Base-by-base conservation (phyloP, 2,797 vertebrate species). In the Centropyge bicolor region DNA sequence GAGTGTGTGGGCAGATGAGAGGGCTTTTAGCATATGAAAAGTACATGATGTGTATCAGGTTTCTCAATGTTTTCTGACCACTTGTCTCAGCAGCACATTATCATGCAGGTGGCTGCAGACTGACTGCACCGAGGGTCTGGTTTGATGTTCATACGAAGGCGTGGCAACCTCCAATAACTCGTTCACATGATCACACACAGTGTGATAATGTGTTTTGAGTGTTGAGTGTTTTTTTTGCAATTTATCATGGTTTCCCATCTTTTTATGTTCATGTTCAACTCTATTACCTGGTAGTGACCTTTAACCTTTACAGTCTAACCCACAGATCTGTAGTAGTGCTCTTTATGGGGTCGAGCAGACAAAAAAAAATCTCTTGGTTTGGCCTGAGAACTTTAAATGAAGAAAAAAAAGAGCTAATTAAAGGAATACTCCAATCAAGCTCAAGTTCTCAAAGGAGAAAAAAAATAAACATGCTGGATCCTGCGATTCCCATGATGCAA, bases 1-100 rank as follows among this genome's bases (percentile, higher is more conserved):
- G 56, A 74, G n/a, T 4, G 64, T 74, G 86, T 89, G 66, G 88
- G 83, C 40, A 68, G 87, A 86, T 52, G 61, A 56, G 45, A 80
- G 24, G n/a, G 7, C 48, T 75, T 55, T 71, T 36, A 61, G 60
- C 67, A 52, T 60, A 57, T 27, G 46, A 85, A 70, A 77, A 60
- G 59, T 19, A 77, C 64, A 55, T 36, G 5, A 54, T 76, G 49
- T 31, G 16, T 22, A 17, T 66, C 41, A 35, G 35, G 36, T 16
- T 66, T 72, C 60, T 52, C 35, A 10, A 4, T 41, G 19, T 27
- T 56, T 66, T 74, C 24, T 80, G 61, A 74, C 75, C 43, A 71
- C 62, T 56, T 66, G 13, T 55, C 14, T 56, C 51, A 13, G 20
- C 43, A 2, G 2, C 24, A 52, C 41, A 52, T 67, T 24, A n/a